Base-by-base conservation (phyloP, 2,888 invertebrate species). In the Gymnoscelis rufifasciata region DNA sequence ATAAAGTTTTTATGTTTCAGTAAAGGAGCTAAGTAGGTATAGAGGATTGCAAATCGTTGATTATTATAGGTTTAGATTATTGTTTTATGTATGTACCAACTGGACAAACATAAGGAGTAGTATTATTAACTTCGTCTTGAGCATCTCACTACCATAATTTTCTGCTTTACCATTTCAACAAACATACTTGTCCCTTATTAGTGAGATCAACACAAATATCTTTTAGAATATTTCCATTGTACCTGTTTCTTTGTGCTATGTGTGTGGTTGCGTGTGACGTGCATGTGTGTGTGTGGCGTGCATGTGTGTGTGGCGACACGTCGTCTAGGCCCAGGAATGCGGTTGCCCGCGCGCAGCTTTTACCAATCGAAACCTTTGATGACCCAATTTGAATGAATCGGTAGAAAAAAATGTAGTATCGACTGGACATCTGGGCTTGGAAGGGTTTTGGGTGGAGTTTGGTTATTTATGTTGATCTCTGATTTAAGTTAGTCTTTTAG, bases 311-410 rank as follows among this genome's bases (percentile, higher is more conserved):
- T 50, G 57, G 57, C 57, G 57, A 51, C 57, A 38, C 45, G 27
- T 42, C 41, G 57, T 57, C 57, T 57, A 27, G 45, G 23, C 41
- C 33, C 47, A 26, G 56, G 59, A 60, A 60, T 60, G 59, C 51
- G 58, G 59, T 52, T 39, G 39, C 36, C 43, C 47, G 15, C 33
- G 35, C 23, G 30, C 37, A 35, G 44, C 15, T 38, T 38, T 46
- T 36, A 38, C 33, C 49, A 38, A 47, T 42, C 43, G 40, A 50
- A 50, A 33, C 43, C 36, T 39, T 49, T 39, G 48, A 52, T 52
- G 42, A 42, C 45, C 49, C 38, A 42, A 44, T 45, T 50, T 45
- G 42, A 42, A 38, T 50, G 35, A 42, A 45, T 44, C 33, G 36
- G 14, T 38, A 35, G 3, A 11, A 27, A 42, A 45, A 37, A 28